Base-by-base conservation (phyloP, 2,888 invertebrate species). In the Lysandra bellargus region DNA sequence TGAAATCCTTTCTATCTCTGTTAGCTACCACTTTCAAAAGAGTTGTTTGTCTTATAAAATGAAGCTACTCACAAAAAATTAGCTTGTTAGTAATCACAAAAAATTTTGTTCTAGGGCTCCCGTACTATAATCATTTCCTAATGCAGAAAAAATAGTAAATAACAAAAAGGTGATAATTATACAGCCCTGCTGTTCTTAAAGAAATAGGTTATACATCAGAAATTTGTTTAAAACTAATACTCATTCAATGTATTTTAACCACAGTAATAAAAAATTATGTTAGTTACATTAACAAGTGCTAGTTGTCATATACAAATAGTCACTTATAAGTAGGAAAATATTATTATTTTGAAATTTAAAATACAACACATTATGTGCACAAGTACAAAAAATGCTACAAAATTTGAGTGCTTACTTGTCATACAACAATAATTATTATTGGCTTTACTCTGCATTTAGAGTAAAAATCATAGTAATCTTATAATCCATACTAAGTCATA, bases 311-410 rank as follows among this genome's bases (percentile, higher is more conserved):
- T 69, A 69, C 30, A 69, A 69, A 69, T 69, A 69, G 69, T 49
- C 44, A 75, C 23, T 7, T 44, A 49, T 49, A 49, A 49, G 30
- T 33, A 76, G 57, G 30, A 76, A 44, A 53, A 76, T 33, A 49
- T 7, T 75, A 75, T 53, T 76, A 76, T 76, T 37, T 30, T 30
- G 30, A 57, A 76, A 76, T 49, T 53, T 57, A 57, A 49, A 57
- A 76, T 57, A 76, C 30, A 75, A 49, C 75, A 75, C 75, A 75
- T 57, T 75, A 57, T 57, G 76, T 76, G 76, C 76, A 76, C 23
- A 76, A 76, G 57, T 49, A 74, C 40, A 74, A 74, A 74, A 57
- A 74, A 53, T 53, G 53, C 76, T 76, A 76, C 57, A 76, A 76
- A 53, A 49, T 23, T 74, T 75, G 14, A 53, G 76, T 76, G 76